These are phyloP conservation scores for Pseudocheirus occidentalis DNA, from an alignment of 2,797 vertebrate genomes.

Conservation along the genomic window DNA sequence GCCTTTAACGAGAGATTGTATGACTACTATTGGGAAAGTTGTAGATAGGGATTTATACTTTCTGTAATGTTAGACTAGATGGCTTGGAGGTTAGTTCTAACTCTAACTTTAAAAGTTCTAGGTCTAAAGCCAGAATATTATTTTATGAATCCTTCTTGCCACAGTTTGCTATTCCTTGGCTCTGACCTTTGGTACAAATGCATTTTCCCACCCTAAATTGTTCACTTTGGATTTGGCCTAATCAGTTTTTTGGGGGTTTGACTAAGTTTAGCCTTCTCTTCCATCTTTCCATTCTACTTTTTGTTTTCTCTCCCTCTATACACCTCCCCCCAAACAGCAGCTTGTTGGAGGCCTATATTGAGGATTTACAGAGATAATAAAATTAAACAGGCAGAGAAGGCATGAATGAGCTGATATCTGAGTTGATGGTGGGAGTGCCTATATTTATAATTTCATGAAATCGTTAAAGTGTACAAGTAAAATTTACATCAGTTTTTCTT, in stretches of 20 bases:
- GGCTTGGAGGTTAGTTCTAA: neutral
- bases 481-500: neutral
- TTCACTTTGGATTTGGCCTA: neutral
- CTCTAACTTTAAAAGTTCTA: neutral
- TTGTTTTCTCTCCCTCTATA: neutral
- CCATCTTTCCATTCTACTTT: neutral
- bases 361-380: neutral
- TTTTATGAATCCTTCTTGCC: neutral
- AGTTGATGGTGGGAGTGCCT: neutral
- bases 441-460: neutral
- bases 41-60: neutral
- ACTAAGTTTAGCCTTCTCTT: neutral
- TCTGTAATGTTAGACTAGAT: neutral
- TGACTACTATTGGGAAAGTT: neutral
- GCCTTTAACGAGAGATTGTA: neutral
- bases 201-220: accelerated
- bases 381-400: neutral
- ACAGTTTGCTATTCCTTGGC: neutral
- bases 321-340: neutral
- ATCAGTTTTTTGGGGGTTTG: neutral
- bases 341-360: neutral
- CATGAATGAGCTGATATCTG: neutral
- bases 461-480: neutral
- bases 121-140: neutral
- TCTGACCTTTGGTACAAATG: neutral